Conservation (phyloP, 2,888 invertebrate genomes). For the Philopedon plagiatum region DNA sequence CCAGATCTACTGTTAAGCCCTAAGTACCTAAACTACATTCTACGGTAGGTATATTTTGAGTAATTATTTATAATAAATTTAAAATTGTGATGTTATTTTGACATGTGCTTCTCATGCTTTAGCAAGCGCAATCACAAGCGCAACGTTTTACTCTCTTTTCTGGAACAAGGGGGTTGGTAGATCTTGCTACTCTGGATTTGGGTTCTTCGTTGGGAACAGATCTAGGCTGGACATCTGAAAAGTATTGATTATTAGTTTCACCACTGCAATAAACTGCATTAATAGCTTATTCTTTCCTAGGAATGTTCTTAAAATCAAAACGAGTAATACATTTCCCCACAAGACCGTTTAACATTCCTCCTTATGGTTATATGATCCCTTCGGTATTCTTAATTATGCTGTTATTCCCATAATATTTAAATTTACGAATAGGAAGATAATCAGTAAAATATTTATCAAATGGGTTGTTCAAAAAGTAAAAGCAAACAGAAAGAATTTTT, state of each 20-base stretch:
- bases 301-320: no score
- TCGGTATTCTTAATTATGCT: no score
- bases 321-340: no score
- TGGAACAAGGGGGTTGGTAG: slow-evolving; percentile 66
- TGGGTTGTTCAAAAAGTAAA: no score
- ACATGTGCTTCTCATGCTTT: slow-evolving; percentile 55
- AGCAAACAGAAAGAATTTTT: no score
- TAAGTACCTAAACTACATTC: slow-evolving; percentile 31
- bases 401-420: no score
- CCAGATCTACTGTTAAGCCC: slow-evolving; percentile 21
- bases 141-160: slow-evolving; percentile 81
- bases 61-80: slow-evolving; percentile 19
- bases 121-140: slow-evolving; percentile 82
- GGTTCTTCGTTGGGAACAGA: slow-evolving; percentile 68
- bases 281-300: no score
- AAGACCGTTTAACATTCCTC: no score
- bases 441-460: no score
- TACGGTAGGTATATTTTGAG: slow-evolving; percentile 14
- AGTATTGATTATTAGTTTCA: slow-evolving; percentile 38
- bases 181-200: slow-evolving; percentile 55
- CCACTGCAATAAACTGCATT: no score
- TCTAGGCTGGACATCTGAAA: slow-evolving; percentile 86
- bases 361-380: no score
- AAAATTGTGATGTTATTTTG: slow-evolving; percentile 22
- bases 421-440: no score